These are phyloP conservation scores for Cebidichthys violaceus DNA, from an alignment of 2,113 vertebrate genomes.

Conservation along the genomic window DNA sequence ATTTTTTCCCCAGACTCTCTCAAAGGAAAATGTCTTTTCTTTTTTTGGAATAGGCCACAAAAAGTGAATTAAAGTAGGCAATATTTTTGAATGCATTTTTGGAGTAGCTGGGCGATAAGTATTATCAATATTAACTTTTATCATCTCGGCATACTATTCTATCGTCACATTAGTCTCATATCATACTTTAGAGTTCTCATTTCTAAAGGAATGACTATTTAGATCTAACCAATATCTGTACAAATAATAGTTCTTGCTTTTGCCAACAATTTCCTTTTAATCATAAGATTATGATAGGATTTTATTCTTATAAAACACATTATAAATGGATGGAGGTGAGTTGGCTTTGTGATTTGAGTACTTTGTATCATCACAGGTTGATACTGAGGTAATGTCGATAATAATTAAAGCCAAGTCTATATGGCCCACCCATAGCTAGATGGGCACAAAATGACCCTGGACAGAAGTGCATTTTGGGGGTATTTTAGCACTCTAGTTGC, in stretches of 20 bases:
- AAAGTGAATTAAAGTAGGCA: background rate
- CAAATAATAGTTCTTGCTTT: background rate
- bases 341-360: background rate
- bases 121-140: background rate
- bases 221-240: background rate
- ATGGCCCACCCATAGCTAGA: conserved; percentile 20
- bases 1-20: background rate
- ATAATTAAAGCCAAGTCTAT: background rate
- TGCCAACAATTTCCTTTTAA: background rate
- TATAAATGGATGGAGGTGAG: background rate
- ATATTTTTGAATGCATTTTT: background rate
- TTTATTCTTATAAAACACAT: background rate
- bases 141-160: background rate
- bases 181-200: background rate
- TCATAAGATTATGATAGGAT: background rate
- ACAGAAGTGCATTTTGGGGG: conserved; percentile 32
- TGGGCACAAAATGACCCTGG: conserved; percentile 38
- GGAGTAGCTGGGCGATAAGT: background rate
- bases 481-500: conserved; percentile 48
- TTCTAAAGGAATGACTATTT: background rate
- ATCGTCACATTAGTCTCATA: background rate
- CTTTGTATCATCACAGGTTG: background rate
- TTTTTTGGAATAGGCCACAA: background rate
- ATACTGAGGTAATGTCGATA: background rate
- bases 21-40: background rate